Evolutionary conservation across 2,797 vertebrate genomes (phyloP).

Genomic region (Leptodactylus fallax): DNA sequence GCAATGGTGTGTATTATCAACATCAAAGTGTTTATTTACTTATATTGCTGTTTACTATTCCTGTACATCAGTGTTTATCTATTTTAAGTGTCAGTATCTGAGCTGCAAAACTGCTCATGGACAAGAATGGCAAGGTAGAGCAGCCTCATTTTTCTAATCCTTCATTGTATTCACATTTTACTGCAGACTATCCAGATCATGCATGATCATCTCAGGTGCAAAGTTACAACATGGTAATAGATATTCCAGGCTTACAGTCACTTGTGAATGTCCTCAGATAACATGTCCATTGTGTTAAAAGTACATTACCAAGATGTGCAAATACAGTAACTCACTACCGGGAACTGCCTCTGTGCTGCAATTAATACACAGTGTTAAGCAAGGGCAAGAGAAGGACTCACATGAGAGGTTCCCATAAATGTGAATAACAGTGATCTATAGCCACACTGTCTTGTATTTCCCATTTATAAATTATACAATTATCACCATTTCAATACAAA

Average conservation of each 20-base stretch:
- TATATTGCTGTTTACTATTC: too few species aligned
- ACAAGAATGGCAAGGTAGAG: too few species aligned
- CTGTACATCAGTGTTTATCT: too few species aligned
- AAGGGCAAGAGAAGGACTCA: slow-evolving; percentile 42
- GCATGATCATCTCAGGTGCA: neutral
- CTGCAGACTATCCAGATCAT: too few species aligned
- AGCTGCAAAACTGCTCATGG: too few species aligned
- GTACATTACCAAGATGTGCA: neutral
- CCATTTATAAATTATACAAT: slow-evolving; percentile 21
- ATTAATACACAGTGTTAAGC: slow-evolving; percentile 37
- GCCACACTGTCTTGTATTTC: neutral
- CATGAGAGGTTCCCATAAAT: slow-evolving; percentile 31
- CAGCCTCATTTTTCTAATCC: too few species aligned
- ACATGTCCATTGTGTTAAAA: neutral
- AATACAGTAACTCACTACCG: neutral
- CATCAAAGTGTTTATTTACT: too few species aligned
- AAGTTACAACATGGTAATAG: neutral
- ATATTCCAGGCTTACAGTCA: neutral
- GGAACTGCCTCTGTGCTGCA: neutral
- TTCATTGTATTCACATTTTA: too few species aligned
- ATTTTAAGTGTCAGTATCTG: too few species aligned
- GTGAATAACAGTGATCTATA: slow-evolving; percentile 18
- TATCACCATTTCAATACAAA: neutral
- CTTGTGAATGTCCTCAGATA: neutral
- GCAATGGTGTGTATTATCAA: too few species aligned